Percentiles rank a stretch among this genome's conserved stretches.
Conservation (phyloP, 2,113 vertebrate species). For the Psammodynastes pulverulentus region DNA sequence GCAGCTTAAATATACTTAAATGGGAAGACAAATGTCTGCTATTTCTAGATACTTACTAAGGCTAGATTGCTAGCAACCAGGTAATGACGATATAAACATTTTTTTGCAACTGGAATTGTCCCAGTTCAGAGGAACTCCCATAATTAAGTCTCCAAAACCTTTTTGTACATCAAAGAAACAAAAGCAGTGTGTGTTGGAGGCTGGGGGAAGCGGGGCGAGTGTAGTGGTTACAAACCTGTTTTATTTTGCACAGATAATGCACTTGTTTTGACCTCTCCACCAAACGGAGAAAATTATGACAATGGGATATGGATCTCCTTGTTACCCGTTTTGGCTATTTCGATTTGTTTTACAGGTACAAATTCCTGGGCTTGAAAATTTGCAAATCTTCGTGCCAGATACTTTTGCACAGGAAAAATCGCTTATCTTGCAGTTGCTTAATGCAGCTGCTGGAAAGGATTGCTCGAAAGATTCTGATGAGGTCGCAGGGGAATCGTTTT, state of each 20-base stretch:
- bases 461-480: constrained; percentile 93
- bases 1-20: neutral
- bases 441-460: constrained; percentile 91
- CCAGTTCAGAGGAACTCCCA: neutral
- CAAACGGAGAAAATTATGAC: neutral
- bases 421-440: constrained; percentile 88
- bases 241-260: neutral
- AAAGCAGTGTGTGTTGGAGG: neutral
- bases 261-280: neutral
- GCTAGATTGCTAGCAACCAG: neutral
- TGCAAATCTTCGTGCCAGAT: constrained; percentile 87
- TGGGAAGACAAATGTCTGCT: neutral
- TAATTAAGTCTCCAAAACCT: neutral
- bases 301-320: neutral
- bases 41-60: neutral
- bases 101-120: neutral
- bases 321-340: neutral
- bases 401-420: constrained; percentile 75
- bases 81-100: neutral
- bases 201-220: neutral
- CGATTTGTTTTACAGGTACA: constrained; percentile 68
- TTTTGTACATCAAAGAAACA: neutral
- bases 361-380: constrained; percentile 84
- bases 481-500: constrained; percentile 78
- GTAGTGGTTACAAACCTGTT: neutral